A percentile compares a stretch with the other conserved stretches of the same genome.
These are phyloP conservation scores for Marisa cornuarietis DNA, from an alignment of 1,140 invertebrate genomes.

Conservation along the genomic window DNA sequence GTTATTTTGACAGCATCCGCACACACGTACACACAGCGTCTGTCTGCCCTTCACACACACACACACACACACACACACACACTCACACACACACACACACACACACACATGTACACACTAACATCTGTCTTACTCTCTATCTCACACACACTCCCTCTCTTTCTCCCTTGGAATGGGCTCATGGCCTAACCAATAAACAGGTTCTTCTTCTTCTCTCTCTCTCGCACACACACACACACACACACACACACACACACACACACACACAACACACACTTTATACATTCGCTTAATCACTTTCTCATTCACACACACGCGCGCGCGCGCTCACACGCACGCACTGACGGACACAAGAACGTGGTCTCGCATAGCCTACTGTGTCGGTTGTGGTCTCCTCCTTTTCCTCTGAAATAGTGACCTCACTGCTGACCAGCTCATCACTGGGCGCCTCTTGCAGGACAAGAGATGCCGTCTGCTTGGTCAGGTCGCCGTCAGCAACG, in stretches of 20 bases:
- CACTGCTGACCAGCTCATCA: slow-evolving; percentile 39
- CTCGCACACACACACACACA: not conserved
- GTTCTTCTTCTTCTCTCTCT: too few relatives aligned
- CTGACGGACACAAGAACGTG: not conserved
- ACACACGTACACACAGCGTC: not conserved
- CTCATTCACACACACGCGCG: not conserved
- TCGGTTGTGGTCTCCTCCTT: slow-evolving; percentile 40
- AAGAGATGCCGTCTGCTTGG: slow-evolving; percentile 37
- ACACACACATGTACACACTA: not conserved
- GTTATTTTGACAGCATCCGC: not conserved
- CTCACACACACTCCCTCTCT: too few relatives aligned
- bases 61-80: slow-evolving; percentile 3
- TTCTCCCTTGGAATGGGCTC: too few relatives aligned
- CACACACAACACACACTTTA: slow-evolving; percentile 1
- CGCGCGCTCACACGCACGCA: slow-evolving; percentile 1
- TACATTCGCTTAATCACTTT: too few relatives aligned
- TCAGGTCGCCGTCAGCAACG: slow-evolving; percentile 30
- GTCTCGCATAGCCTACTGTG: slow-evolving; percentile 21
- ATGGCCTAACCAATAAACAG: too few relatives aligned
- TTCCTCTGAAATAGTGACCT: slow-evolving; percentile 40
- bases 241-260: too few relatives aligned
- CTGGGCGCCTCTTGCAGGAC: slow-evolving; percentile 50
- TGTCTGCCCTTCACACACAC: too few relatives aligned
- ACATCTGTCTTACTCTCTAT: too few relatives aligned
- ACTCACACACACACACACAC: not conserved